Base-by-base conservation (phyloP, 2,888 invertebrate genomes). In the Protophormia terraenovae region DNA sequence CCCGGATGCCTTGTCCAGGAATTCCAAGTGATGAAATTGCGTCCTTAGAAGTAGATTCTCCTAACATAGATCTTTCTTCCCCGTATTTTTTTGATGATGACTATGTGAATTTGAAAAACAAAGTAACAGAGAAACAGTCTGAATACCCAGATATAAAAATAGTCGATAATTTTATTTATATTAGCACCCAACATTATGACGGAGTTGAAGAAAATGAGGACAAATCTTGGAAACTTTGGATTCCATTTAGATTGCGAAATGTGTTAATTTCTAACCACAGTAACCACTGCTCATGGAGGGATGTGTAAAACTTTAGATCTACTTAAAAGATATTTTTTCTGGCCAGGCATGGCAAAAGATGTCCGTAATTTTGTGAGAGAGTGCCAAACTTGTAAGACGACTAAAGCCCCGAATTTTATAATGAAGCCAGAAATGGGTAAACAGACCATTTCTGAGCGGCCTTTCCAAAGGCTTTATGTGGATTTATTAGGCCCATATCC, bases 1-100 rank as follows among this genome's bases (percentile, higher is more conserved):
- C 1, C 88, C 89, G 0, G 90, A 90, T 77, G 87, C 88, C 3
- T 35, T 89, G 0, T 88, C 88, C 3, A 64, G 88, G 12, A n/a
- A 76, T 83, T 12, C 62, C 71, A 19, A 50, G 19, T 3, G 71
- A 69, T 0, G 81, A 85, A 0, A 12, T 83, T 0, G 62, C 81
- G 1, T 47, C 19, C 0, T 4, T 75, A 8, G 80, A 67, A n/a
- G 5, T 24, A 14, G 38, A 62, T 14, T 14, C 35, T n/a, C 50
- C 72, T 12, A 50, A 47, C n/a, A 71, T 87, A 3, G 75, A 86
- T 19, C 62, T 80, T 12, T 24, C 72, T 0, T 86, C 84, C 1
- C 32, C 29, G 22, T 53, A 47, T 16, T 87, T 84, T 14, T 0
- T 27, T 3, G 76, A 79, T 0, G 58, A 78, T 6, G 82, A 83